These are phyloP conservation scores for Taurulus bubalis DNA, from an alignment of 2,113 vertebrate genomes.

Conservation along the genomic window DNA sequence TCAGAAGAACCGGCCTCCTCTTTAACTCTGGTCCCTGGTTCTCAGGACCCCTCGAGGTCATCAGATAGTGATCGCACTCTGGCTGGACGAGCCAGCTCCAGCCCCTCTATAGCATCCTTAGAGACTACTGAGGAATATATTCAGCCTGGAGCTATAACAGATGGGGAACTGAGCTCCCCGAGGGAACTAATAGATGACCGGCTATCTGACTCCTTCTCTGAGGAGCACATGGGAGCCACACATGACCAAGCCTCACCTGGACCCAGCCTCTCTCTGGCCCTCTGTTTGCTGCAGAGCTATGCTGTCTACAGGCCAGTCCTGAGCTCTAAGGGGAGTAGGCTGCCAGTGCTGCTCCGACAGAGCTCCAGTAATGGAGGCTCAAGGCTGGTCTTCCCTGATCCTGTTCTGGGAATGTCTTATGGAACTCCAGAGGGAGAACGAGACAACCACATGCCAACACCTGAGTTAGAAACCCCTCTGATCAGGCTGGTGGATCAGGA, in stretches of 20 bases:
- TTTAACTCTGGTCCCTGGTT: slow-evolving; percentile 79
- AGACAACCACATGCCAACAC: slow-evolving; percentile 41
- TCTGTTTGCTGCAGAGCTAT: slow-evolving; percentile 87
- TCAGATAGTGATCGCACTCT: slow-evolving; percentile 86
- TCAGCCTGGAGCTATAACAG: slow-evolving; percentile 71
- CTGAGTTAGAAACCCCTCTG: slow-evolving; percentile 79
- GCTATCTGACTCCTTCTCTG: slow-evolving; percentile 83
- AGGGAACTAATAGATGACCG: slow-evolving; percentile 76
- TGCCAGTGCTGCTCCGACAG: slow-evolving; percentile 87
- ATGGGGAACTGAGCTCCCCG: slow-evolving; percentile 63
- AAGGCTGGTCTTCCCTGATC: slow-evolving; percentile 66
- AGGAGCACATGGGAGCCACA: slow-evolving; percentile 78
- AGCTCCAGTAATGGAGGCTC: slow-evolving; percentile 67
- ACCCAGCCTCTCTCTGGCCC: slow-evolving; percentile 84
- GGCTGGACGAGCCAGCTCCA: slow-evolving; percentile 85
- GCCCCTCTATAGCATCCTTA: slow-evolving; percentile 88
- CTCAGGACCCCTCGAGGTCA: slow-evolving; percentile 63
- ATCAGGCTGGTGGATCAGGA: slow-evolving; percentile 75
- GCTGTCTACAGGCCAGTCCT: slow-evolving; percentile 87
- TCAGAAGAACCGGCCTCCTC: slow-evolving; percentile 82
- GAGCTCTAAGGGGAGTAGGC: slow-evolving; percentile 88
- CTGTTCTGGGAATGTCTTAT: slow-evolving; percentile 44
- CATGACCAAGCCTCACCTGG: slow-evolving; percentile 38
- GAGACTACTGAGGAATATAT: slow-evolving; percentile 81
- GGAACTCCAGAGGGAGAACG: slow-evolving; percentile 45